phyloP scores from a whole-genome alignment of 2,888 invertebrate genomes.

The Chrysina gloriosa region DNA sequence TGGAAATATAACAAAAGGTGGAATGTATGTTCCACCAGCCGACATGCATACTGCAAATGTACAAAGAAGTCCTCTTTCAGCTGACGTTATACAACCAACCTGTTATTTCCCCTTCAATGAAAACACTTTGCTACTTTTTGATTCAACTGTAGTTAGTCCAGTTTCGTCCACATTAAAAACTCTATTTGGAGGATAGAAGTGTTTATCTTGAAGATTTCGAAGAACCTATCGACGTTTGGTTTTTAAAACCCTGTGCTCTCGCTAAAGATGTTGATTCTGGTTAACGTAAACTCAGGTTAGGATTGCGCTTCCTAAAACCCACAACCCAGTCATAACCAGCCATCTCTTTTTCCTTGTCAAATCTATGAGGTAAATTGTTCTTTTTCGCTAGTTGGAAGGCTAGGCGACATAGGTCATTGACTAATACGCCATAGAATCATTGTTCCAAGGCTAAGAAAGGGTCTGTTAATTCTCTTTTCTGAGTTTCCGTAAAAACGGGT shows the following conservation, averaged over 20 bases:
- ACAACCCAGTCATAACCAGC: slow-evolving; percentile 7
- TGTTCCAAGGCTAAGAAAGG: too few species aligned
- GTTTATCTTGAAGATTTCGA: too few species aligned
- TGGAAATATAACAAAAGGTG: slow-evolving; percentile 42
- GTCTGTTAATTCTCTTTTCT: too few species aligned
- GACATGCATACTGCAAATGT: slow-evolving; percentile 41
- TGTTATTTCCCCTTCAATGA: slow-evolving; percentile 3
- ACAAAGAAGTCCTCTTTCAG: too few species aligned
- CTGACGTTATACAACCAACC: not conserved
- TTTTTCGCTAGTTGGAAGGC: not conserved
- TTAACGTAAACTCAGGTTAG: slow-evolving; percentile 2
- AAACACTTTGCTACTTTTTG: not conserved
- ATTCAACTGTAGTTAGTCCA: not conserved
- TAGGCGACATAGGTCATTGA: not conserved
- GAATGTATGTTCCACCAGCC: slow-evolving; percentile 43
- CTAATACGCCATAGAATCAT: not conserved
- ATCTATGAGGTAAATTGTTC: not conserved
- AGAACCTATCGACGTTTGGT: not conserved
- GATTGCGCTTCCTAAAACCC: slow-evolving; percentile 24
- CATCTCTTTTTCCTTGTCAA: not conserved
- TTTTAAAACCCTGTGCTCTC: slow-evolving; percentile 12
- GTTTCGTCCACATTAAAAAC: too few species aligned
- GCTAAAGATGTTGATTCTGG: slow-evolving; percentile 30
- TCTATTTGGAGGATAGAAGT: too few species aligned
- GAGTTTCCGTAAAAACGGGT: too few species aligned